phyloP scores from a whole-genome alignment of 1,140 invertebrate species.

The Sitophilus oryzae region DNA sequence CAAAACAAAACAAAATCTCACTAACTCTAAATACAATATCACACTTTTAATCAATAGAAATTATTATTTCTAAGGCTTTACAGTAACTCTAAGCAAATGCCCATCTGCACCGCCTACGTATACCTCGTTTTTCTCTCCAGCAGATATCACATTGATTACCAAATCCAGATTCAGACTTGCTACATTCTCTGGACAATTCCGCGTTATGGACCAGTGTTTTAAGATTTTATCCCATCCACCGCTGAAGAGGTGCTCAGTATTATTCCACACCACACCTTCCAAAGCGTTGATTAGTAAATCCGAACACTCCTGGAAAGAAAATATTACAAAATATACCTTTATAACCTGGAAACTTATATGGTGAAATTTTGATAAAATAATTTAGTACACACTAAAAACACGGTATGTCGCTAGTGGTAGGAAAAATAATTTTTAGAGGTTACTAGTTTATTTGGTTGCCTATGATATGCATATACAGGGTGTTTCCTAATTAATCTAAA shows the following conservation, averaged over 20 bases:
- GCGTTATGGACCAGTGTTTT: conserved; percentile 44
- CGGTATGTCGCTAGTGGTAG: no score
- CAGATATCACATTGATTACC: conserved; percentile 42
- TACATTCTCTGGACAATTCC: conserved; percentile 28
- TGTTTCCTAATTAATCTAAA: no score
- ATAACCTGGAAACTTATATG: no score
- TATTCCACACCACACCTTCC: conserved; percentile 31
- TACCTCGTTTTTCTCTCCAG: conserved; percentile 38
- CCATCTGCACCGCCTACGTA: conserved; percentile 46
- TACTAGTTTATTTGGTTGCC: no score
- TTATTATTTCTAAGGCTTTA: neutral
- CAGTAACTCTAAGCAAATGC: conserved; percentile 39
- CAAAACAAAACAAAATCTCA: no score
- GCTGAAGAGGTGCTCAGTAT: conserved; percentile 41
- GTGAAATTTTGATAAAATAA: no score
- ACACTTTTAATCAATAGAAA: no score
- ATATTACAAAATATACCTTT: no score
- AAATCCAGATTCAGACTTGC: conserved; percentile 35
- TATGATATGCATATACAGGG: no score
- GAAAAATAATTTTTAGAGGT: no score
- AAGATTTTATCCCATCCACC: conserved; percentile 47
- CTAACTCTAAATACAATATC: no score
- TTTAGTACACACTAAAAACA: no score
- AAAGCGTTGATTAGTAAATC: conserved; percentile 47
- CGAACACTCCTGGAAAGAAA: conserved; percentile 41